Evolutionary conservation across 2,113 vertebrate genomes (phyloP).

Genomic region (Ivindomyrus marchei): DNA sequence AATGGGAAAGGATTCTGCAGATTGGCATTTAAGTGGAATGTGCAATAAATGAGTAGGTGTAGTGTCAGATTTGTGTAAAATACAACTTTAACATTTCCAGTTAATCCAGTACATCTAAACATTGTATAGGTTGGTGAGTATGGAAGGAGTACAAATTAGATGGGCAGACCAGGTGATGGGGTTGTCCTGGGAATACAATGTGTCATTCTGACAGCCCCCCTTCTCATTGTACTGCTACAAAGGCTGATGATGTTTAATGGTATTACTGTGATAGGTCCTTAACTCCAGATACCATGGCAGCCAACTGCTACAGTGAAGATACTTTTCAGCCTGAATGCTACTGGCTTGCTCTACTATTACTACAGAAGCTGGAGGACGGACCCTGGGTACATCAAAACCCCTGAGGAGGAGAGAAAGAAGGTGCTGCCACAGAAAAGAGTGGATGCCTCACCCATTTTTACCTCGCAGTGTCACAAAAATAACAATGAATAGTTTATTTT

Average conservation of each 20-base stretch:
- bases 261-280: constrained; percentile 51
- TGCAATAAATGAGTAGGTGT: no score
- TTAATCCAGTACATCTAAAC: neutral
- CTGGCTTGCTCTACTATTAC: constrained; percentile 77
- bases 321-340: constrained; percentile 59
- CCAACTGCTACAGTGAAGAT: constrained; percentile 56
- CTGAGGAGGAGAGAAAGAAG: constrained; percentile 84
- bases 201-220: neutral
- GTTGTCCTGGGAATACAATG: neutral
- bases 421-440: constrained; percentile 45
- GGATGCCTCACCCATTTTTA: neutral
- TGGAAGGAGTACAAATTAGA: neutral
- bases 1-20: no score
- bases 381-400: constrained; percentile 75
- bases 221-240: no score
- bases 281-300: constrained; percentile 63
- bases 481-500: neutral
- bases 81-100: no score
- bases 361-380: constrained; percentile 77
- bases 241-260: neutral
- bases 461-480: neutral
- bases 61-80: no score
- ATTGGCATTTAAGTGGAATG: no score
- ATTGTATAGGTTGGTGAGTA: neutral
- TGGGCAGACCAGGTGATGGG: neutral